These are phyloP conservation scores for Apostichopus parvimensis DNA, from an alignment of 35 echinoderm and acorn worm genomes.

Conservation along the genomic window DNA sequence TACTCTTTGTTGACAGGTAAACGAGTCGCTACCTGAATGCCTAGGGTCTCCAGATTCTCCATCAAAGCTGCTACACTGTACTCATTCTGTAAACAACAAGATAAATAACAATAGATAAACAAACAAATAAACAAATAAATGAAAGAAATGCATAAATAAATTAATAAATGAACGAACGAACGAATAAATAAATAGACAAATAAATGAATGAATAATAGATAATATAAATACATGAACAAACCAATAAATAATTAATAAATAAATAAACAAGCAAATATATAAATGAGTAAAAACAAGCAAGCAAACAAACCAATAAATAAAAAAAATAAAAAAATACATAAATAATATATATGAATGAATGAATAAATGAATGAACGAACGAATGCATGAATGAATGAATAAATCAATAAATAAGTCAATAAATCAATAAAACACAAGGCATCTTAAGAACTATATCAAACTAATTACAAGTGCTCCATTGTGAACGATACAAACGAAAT, in stretches of 20 bases:
- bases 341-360: background rate
- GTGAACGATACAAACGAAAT: too few species aligned
- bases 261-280: background rate
- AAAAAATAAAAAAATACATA: too few species aligned
- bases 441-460: background rate
- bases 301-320: background rate
- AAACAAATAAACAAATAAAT: background rate
- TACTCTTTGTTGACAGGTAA: background rate
- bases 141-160: background rate
- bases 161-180: background rate
- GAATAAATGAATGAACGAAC: too few species aligned
- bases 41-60: slow-evolving; percentile 40
- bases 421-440: background rate
- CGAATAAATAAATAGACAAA: background rate
- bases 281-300: background rate
- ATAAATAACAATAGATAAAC: background rate
- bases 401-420: background rate
- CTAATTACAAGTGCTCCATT: too few species aligned
- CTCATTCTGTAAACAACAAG: slow-evolving; percentile 1
- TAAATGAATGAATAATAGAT: background rate
- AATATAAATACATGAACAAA: background rate
- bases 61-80: slow-evolving; percentile 30
- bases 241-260: background rate
- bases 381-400: background rate
- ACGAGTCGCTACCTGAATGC: background rate